Base-by-base conservation (phyloP, 2,797 vertebrate species). In the Loriculus beryllinus region DNA sequence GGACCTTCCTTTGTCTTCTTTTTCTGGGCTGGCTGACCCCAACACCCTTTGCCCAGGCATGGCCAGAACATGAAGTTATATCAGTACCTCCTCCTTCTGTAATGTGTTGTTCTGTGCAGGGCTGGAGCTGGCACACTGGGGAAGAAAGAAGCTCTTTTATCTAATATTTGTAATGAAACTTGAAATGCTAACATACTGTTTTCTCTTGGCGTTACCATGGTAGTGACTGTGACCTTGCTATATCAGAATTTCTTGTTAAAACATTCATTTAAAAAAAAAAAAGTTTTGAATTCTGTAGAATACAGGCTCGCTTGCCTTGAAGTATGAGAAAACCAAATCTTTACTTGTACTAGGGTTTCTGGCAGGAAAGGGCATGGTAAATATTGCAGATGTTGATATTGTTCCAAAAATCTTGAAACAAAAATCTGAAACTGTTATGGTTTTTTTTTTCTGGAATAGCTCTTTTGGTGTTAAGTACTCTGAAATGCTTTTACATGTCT, bases 201-300 rank as follows among this genome's bases (percentile, higher is more conserved):
- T 92, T 39, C 70, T 92, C 51, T 84, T 90, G 72, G 72, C 0
- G 67, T 95, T 96, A 49, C 89, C 77, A 42, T 76, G 77, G 63
- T 42, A 89, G 89, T 86, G 92, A 13, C 82, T 59, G 59, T 91
- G 93, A 93, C 94, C 91, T 94, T 86, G 82, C 47, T 81, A 3
- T 35, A 47, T 82, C 43, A 90, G 64, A 86, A 84, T 84, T 84
- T 86, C 90, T 92, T 94, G 33, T 93, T 77, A 88, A 96, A 97
- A 93, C 89, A 90, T 83, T 7, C 12, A 43, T 90, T 92, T 5
- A 0, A 29, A 51, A 56, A 80, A 54, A 76, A 88, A 23, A 13
- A 52, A 15, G 9, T 86, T 91, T 91, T 83, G 76, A 52, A 40
- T 94, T 82, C 92, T 64, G 54, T 59, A 72, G 74, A 59, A 37